phyloP scores from a whole-genome alignment of 2,113 vertebrate species.

The rat (Rattus norvegicus) region DNA sequence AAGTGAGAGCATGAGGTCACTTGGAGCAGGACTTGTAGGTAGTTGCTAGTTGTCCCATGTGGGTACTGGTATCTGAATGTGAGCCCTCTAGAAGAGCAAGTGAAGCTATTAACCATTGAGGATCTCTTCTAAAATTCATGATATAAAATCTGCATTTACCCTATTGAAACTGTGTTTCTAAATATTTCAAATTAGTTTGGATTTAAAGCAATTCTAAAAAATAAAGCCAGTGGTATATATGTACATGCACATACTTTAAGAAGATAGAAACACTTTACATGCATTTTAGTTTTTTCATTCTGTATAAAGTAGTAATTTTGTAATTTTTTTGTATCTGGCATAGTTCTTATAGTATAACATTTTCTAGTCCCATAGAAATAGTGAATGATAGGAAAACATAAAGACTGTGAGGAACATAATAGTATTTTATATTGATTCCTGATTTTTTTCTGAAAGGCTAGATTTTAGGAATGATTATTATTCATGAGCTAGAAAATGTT shows the following conservation, averaged over 20 bases:
- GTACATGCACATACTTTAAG: not conserved
- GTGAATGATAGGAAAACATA: not conserved
- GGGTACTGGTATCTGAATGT: not conserved
- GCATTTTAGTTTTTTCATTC: not conserved
- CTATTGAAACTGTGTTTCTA: slow-evolving; percentile 36
- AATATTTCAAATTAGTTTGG: slow-evolving; percentile 45
- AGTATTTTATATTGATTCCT: not conserved
- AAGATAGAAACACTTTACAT: slow-evolving; percentile 15
- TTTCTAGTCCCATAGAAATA: not conserved
- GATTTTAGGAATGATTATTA: not conserved
- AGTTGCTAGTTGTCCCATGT: not conserved
- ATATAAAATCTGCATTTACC: slow-evolving; percentile 13
- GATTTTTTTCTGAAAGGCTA: not conserved
- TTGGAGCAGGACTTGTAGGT: not conserved
- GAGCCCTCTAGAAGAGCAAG: not conserved
- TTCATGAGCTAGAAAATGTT: not conserved
- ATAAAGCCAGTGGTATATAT: slow-evolving; percentile 32
- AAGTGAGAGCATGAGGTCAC: not conserved
- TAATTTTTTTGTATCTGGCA: not conserved
- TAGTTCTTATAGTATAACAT: not conserved
- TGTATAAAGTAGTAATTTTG: not conserved
- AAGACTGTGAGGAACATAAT: not conserved
- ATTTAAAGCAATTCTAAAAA: not conserved
- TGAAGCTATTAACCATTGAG: not conserved
- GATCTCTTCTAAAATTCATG: slow-evolving; percentile 1